Evolutionary conservation across 2,797 vertebrate species (phyloP).

Genomic region (Lagorchestes hirsutus): DNA sequence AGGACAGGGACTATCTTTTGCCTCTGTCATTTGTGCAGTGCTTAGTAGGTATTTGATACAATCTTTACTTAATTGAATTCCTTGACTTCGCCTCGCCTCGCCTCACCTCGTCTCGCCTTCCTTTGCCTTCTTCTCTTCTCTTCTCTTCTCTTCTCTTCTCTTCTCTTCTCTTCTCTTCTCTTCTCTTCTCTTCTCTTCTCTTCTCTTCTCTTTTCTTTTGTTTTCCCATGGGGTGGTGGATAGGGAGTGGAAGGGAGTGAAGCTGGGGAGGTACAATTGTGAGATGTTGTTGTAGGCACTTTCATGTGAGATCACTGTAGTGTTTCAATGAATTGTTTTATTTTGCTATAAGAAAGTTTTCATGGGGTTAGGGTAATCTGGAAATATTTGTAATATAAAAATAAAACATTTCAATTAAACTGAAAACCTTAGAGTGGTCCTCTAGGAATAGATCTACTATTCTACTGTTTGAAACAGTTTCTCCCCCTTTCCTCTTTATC

Average conservation of each 20-base stretch:
- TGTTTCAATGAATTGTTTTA: neutral
- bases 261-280: neutral
- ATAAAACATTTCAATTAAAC: neutral
- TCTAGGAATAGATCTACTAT: neutral
- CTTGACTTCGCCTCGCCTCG: accelerated
- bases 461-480: neutral
- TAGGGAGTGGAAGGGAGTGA: neutral
- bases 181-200: too few species aligned
- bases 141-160: too few species aligned
- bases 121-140: too few species aligned
- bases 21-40: neutral
- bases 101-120: accelerated
- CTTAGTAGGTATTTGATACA: neutral
- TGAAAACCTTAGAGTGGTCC: neutral
- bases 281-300: neutral
- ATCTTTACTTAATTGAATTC: neutral
- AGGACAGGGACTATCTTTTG: neutral
- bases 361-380: neutral
- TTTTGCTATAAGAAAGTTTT: neutral
- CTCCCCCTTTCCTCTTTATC: neutral
- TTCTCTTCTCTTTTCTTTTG: neutral
- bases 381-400: neutral
- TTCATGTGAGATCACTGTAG: neutral
- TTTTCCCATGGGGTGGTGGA: neutral
- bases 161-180: too few species aligned